Base-by-base conservation (phyloP, 2,888 invertebrate genomes). In the Sussaba pulchella region DNA sequence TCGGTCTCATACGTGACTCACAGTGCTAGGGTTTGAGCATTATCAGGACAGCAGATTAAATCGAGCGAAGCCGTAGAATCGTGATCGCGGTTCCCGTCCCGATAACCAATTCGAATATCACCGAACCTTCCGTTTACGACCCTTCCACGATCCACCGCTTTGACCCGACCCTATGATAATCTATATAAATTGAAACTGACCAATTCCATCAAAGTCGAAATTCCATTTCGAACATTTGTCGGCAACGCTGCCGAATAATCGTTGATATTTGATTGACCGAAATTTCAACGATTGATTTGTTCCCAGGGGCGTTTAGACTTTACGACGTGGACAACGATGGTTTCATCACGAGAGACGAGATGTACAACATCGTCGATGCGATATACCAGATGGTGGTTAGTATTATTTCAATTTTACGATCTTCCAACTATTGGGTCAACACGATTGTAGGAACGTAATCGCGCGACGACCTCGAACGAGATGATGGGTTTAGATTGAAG, bases 321-420 rank as follows among this genome's bases (percentile, higher is more conserved):
- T 98, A 99, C 93, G 98, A 99, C 92, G 97, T 98, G 83, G 98
- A 98, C 94, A 98, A 98, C 93, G 98, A 98, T 90, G 98, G 98
- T 14, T 98, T 96, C 92, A 98, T 98, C 92, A 98, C 98, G 75
- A 94, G 98, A 86, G 98, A 98, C 88, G 98, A 98, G 94, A 98
- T 99, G 97, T 97, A 98, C 92, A 98, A 98, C 93, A 99, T 99
- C 91, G 98, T 99, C 83, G 98, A 98, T 92, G 98, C 98, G 81
- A 99, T 99, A 91, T 99, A 99, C 93, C 98, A 98, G 93, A 98
- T 98, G 99, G 98, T 99, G 95, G 99, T 98, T 95, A 94, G 97
- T 96, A 78, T 8, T 31, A 52, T 67, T 61, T 26, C 43, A 12
- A 59, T 71, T 66, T 66, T 26, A 69, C 78, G 61, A 73, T 78